Conservation (phyloP, 37 sponge, comb jelly and placozoan species). For the Haliclona indistincta region DNA sequence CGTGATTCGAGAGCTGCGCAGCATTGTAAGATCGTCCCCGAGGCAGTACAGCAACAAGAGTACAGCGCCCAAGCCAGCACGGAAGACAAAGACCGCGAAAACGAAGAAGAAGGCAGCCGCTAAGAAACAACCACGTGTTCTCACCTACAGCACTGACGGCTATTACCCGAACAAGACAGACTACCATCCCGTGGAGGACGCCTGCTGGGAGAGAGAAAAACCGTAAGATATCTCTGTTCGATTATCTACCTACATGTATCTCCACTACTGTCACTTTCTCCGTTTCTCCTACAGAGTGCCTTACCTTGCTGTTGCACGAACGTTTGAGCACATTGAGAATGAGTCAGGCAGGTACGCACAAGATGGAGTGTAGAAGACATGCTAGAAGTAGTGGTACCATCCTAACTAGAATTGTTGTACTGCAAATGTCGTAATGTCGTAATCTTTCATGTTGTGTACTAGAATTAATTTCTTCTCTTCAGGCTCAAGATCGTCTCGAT, state of each 20-base stretch:
- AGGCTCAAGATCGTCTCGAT: slow-evolving; percentile 41
- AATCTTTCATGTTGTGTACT: not conserved
- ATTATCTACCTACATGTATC: slow-evolving; percentile 10
- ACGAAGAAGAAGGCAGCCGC: no score
- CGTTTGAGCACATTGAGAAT: slow-evolving; percentile 76
- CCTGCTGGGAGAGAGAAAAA: slow-evolving; percentile 63
- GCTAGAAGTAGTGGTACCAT: no score
- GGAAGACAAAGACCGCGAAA: no score
- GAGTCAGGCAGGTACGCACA: slow-evolving; percentile 47
- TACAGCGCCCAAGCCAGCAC: no score
- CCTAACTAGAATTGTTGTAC: no score
- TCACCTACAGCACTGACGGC: no score
- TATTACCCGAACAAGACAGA: slow-evolving; percentile 49
- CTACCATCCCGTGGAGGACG: slow-evolving; percentile 70
- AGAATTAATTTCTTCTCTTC: not conserved
- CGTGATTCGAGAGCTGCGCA: no score
- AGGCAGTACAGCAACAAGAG: no score
- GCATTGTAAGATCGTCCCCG: no score
- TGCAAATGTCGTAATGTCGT: slow-evolving; percentile 1
- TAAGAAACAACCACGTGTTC: no score
- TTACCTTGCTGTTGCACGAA: slow-evolving; percentile 79
- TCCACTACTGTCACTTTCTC: not conserved
- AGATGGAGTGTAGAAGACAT: no score
- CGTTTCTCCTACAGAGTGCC: slow-evolving; percentile 47
- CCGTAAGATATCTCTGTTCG: slow-evolving; percentile 36